Conservation (phyloP, 2,797 vertebrate genomes). For the Channallabes apus region DNA sequence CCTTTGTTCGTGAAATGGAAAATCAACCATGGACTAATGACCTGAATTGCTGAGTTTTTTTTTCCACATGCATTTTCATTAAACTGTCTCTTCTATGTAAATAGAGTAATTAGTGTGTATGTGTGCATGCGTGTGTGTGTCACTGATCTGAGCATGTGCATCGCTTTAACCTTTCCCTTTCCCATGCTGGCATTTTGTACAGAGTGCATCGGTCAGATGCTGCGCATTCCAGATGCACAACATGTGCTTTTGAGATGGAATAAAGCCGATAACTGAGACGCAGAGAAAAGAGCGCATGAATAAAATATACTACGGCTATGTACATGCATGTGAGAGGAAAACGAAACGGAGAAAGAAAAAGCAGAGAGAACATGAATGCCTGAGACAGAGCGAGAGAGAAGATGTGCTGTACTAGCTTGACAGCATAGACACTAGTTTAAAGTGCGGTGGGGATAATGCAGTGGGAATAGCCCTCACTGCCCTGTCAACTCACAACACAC, state of each 20-base stretch:
- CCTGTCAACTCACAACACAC: conserved; percentile 24
- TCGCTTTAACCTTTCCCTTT: conserved; percentile 31
- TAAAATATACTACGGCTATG: conserved; percentile 25
- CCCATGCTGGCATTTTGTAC: conserved; percentile 8
- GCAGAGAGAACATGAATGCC: conserved; percentile 11
- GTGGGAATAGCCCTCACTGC: conserved; percentile 27
- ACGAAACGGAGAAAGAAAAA: conserved; percentile 1
- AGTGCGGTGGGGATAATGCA: conserved; percentile 26
- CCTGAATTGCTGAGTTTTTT: neutral
- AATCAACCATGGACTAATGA: neutral
- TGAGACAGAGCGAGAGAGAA: conserved; percentile 19
- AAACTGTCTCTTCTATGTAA: conserved; percentile 8
- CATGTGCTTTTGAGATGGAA: conserved; percentile 6
- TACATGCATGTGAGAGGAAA: conserved; percentile 29
- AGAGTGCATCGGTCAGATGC: neutral
- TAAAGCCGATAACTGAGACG: neutral
- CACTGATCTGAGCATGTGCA: neutral
- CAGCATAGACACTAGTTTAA: conserved; percentile 36
- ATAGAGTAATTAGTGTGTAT: neutral
- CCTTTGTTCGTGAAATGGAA: neutral
- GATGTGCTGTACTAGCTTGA: conserved; percentile 11
- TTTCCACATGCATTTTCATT: conserved; percentile 15
- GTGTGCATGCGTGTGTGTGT: neutral
- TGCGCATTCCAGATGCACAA: conserved; percentile 16
- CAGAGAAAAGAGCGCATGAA: conserved; percentile 23